phyloP scores from a whole-genome alignment of 2,888 invertebrate species.

The Tenthredo amoena region DNA sequence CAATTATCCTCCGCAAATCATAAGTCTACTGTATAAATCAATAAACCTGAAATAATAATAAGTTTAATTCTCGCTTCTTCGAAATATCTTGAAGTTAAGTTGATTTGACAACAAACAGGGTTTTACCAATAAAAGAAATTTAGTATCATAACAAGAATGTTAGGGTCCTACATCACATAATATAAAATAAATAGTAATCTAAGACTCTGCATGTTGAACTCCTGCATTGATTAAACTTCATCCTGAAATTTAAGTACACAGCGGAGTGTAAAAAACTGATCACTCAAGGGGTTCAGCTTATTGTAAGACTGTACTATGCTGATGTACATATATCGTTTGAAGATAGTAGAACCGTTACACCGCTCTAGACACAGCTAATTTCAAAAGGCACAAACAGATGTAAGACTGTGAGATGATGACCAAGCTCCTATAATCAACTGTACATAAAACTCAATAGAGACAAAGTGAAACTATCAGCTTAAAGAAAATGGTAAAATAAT shows the following conservation, averaged over 20 bases:
- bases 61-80: not conserved
- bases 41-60: not conserved
- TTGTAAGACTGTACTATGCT: not conserved
- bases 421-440: conserved; percentile 22
- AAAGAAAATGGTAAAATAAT: conserved; percentile 49
- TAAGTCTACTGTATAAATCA: not conserved
- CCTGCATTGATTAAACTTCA: not conserved
- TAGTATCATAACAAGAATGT: not conserved
- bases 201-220: conserved; percentile 10
- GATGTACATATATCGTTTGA: not conserved
- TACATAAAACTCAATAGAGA: conserved; percentile 10
- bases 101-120: not conserved
- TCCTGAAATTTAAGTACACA: conserved; percentile 32
- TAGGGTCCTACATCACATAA: conserved; percentile 4
- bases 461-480: conserved; percentile 14
- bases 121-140: not conserved
- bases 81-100: not conserved
- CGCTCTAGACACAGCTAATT: not conserved
- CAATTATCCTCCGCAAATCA: not conserved
- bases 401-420: not conserved
- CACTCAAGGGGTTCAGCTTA: not conserved
- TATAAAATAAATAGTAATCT: conserved; percentile 27
- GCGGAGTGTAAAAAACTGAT: conserved; percentile 32
- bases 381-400: not conserved
- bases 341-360: not conserved